Base-by-base conservation (phyloP, 2,888 invertebrate genomes). In the Amphipyra tragopoginis region DNA sequence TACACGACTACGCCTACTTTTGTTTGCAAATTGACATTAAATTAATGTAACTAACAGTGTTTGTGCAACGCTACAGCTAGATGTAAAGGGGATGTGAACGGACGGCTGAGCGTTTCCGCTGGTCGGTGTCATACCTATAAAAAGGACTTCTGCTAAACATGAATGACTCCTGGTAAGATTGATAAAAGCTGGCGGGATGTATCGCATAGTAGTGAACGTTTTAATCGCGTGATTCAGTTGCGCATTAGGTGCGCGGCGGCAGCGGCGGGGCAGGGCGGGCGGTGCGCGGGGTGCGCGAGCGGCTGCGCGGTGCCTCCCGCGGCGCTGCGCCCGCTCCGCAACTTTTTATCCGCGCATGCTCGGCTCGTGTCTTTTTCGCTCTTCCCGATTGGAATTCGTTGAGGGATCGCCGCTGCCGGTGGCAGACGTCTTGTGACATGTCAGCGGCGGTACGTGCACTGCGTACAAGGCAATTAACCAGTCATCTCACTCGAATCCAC, bases 331-430 rank as follows among this genome's bases (percentile, higher is more conserved):
- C 81, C 84, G 90, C 87, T 84, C 83, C 81, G 84, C 92, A 81
- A 90, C 89, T 94, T 94, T 94, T 94, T 94, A 88, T 82, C 83
- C 67, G 74, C 85, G 86, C 89, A 90, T 93, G 92, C 93, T 90
- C 89, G 89, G 91, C 92, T 92, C 94, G 93, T 94, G 94, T 94
- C 93, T 92, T 94, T 94, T 94, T 93, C 93, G 92, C 93, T 93
- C 93, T 93, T 93, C 85, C 88, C 92, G 86, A 90, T 92, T 79
- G 94, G 94, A 94, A 94, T 94, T 94, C 92, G 93, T 91, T 89
- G 92, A 90, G 90, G 89, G 90, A 92, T 91, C 90, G 91, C 93
- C 94, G 92, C 92, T 87, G 93, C 93, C 90, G 94, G 94, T 94
- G 94, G 94, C 93, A 92, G 92, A 93, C 92, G 92, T 91, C 93